phyloP scores from a whole-genome alignment of 2,797 vertebrate genomes.

The Acanthurus tractus region DNA sequence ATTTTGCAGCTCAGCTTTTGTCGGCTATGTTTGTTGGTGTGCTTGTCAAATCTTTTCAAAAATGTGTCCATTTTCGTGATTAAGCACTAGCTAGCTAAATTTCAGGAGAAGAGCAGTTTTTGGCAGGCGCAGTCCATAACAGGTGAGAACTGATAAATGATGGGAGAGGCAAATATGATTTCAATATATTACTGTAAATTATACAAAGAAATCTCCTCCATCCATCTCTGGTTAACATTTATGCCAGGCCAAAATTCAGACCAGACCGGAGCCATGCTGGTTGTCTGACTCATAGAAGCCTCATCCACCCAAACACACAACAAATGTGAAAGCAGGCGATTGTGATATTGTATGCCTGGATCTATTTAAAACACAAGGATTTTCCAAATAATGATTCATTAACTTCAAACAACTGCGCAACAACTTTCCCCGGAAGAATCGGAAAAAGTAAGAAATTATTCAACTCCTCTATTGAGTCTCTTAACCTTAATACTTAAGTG shows the following conservation, averaged over 20 bases:
- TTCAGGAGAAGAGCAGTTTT: too few relatives aligned
- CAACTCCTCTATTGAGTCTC: background rate
- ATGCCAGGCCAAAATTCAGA: constrained; percentile 25
- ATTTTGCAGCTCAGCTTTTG: too few relatives aligned
- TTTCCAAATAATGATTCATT: constrained; percentile 28
- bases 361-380: constrained; percentile 10
- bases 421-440: background rate
- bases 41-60: too few relatives aligned
- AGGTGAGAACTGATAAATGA: too few relatives aligned
- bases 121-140: too few relatives aligned
- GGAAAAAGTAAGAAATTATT: background rate
- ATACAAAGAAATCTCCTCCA: constrained; percentile 47
- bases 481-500: background rate
- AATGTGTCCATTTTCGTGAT: too few relatives aligned
- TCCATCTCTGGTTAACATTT: constrained; percentile 49
- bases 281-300: constrained; percentile 45
- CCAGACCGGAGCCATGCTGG: constrained; percentile 12
- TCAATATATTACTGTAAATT: too few relatives aligned
- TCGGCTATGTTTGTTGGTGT: too few relatives aligned
- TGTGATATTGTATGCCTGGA: background rate
- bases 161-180: too few relatives aligned
- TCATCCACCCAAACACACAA: constrained; percentile 7
- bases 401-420: background rate
- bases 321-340: constrained; percentile 5
- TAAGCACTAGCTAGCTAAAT: too few relatives aligned